Evolutionary conservation across 2,113 vertebrate species (phyloP).

Genomic region (Cathartes aura): DNA sequence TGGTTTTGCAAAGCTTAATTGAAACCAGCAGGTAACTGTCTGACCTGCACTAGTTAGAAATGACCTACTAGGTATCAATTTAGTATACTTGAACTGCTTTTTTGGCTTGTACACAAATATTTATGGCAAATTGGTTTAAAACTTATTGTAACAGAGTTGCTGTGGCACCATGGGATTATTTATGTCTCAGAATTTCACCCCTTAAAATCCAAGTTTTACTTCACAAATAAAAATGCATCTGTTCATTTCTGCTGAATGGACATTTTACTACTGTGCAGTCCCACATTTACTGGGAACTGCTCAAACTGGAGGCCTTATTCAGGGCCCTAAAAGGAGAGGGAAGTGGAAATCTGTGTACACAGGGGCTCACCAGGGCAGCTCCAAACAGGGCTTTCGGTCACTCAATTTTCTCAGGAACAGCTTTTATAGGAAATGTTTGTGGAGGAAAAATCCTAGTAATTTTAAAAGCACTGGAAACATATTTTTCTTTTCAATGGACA

Average conservation of each 20-base stretch:
- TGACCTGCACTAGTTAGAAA: neutral
- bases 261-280: neutral
- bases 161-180: neutral
- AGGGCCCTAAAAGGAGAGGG: neutral
- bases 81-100: neutral
- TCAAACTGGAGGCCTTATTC: neutral
- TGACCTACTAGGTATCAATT: neutral
- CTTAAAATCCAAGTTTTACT: neutral
- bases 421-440: neutral
- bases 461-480: neutral
- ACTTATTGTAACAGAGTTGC: neutral
- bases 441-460: neutral
- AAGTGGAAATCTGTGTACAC: neutral
- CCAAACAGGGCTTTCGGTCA: neutral
- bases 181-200: neutral
- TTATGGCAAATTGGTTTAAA: conserved; percentile 1
- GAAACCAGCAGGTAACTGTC: conserved; percentile 40
- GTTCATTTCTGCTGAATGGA: neutral
- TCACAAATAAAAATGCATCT: neutral
- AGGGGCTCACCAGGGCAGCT: neutral
- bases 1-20: conserved; percentile 19
- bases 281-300: neutral
- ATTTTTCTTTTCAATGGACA: conserved; percentile 47
- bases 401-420: neutral
- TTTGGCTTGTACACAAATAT: neutral